These are phyloP conservation scores for Eulemur macaco DNA, from an alignment of 2,113 vertebrate species.

Conservation along the genomic window DNA sequence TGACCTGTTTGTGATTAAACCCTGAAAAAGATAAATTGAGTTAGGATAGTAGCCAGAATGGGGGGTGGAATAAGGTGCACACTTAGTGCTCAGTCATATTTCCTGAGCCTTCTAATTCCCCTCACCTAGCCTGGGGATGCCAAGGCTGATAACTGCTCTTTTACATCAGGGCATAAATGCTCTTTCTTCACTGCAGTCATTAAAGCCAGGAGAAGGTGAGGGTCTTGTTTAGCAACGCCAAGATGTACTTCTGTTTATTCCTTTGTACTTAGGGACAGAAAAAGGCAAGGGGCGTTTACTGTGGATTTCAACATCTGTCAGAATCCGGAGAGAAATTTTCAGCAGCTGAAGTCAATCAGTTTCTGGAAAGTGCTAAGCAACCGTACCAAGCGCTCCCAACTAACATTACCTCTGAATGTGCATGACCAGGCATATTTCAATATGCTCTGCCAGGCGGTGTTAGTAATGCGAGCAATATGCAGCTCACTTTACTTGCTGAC, in stretches of 20 bases:
- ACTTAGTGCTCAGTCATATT: background rate
- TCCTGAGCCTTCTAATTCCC: background rate
- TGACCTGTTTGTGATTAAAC: constrained; percentile 58
- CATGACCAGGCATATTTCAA: constrained; percentile 78
- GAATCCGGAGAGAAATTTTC: constrained; percentile 64
- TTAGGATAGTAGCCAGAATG: background rate
- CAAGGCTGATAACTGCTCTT: constrained; percentile 50
- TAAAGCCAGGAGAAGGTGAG: constrained; percentile 40
- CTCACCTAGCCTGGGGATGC: background rate
- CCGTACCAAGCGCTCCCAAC: constrained; percentile 63
- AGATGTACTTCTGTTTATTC: constrained; percentile 59
- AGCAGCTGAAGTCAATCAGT: constrained; percentile 79
- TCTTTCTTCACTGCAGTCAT: constrained; percentile 49
- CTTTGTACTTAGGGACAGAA: constrained; percentile 7
- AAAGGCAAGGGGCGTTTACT: constrained; percentile 64
- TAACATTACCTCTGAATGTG: constrained; percentile 58
- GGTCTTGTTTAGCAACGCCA: background rate
- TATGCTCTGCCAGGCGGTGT: constrained; percentile 60
- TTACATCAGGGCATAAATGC: background rate
- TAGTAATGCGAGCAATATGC: constrained; percentile 76
- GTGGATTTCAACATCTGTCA: constrained; percentile 73
- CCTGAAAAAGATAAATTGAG: constrained; percentile 47
- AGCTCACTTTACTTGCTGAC: constrained; percentile 80
- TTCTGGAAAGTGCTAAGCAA: constrained; percentile 73
- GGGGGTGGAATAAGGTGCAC: constrained; percentile 20